Conservation (phyloP, 2,888 invertebrate species). For the Troides oblongomaculatus region DNA sequence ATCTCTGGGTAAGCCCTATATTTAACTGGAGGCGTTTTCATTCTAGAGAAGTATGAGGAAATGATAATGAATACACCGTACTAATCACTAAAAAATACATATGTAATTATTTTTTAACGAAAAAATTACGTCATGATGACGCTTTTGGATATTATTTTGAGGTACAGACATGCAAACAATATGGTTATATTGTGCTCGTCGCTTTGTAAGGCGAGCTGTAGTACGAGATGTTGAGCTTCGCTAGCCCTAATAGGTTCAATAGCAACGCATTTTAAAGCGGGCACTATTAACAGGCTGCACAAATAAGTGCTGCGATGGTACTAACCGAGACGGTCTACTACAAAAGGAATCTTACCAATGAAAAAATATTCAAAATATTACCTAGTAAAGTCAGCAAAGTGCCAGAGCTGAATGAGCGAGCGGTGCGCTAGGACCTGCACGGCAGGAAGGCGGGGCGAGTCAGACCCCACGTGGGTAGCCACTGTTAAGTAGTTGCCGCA, state of each 20-base stretch:
- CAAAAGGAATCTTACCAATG: neutral
- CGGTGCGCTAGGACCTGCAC: conserved; percentile 60
- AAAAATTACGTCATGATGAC: neutral
- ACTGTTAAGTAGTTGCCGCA: conserved; percentile 79
- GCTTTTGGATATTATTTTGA: neutral
- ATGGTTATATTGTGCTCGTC: too few species aligned
- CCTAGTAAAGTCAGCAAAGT: conserved; percentile 72
- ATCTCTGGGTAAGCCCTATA: neutral
- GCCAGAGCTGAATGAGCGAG: conserved; percentile 86
- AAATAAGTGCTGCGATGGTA: too few species aligned
- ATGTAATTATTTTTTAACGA: neutral
- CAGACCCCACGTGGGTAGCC: conserved; percentile 72
- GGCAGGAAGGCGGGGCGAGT: conserved; percentile 66
- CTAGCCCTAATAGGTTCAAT: too few species aligned
- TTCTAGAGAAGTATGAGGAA: too few species aligned
- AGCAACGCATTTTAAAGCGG: too few species aligned
- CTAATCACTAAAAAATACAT: neutral
- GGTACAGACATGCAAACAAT: too few species aligned
- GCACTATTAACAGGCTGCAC: too few species aligned
- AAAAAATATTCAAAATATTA: conserved; percentile 37
- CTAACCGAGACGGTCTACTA: neutral
- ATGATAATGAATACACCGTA: neutral
- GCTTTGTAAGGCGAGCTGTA: too few species aligned
- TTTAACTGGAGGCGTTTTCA: neutral
- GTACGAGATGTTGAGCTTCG: too few species aligned